Base-by-base conservation (phyloP, 2,113 vertebrate species). In the Corythaeola cristata region DNA sequence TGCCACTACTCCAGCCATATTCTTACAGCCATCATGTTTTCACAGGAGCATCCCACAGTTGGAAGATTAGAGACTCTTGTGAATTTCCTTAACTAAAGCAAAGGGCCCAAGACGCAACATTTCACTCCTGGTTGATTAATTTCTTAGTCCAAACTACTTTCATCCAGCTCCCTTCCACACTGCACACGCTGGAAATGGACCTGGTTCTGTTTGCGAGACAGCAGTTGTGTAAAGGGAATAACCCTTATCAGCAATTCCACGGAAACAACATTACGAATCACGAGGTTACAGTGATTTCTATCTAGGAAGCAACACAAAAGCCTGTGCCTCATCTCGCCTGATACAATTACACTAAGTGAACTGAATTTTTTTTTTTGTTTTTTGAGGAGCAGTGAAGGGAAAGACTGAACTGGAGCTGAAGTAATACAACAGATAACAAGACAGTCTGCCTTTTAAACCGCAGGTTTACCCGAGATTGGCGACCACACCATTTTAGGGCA, bases 391-490 rank as follows among this genome's bases (percentile, higher is more conserved):
- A 82, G 1, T 15, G 44, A 82, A 82, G 77, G n/a, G 85, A 72
- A 85, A 83, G 78, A 28, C 39, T 72, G 94, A 95, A 92, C 17
- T 68, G 52, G 86, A 93, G 79, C 83, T 88, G 79, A 94, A 88
- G 16, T 84, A 77, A 93, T 44, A 27, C 21, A 63, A 35, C 59
- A 85, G 44, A 72, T 2, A 11, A 58, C 27, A 59, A 44, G 72
- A 23, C 39, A 72, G 37, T 20, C 66, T 83, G 89, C 75, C 67
- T 90, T 73, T 81, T 53, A 58, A 69, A 81, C 64, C 55, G 53
- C 76, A 77, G 79, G 18, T 75, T 81, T 84, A 88, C 47, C 76
- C 6, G 2, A 78, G 24, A 21, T 8, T 15, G 52, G 85, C 19
- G 74, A 82, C 30, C 3, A 8, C 44, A 72, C 44, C 37, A 50